Base-by-base conservation (phyloP, 2,888 invertebrate genomes). In the Horisme vitalbata region DNA sequence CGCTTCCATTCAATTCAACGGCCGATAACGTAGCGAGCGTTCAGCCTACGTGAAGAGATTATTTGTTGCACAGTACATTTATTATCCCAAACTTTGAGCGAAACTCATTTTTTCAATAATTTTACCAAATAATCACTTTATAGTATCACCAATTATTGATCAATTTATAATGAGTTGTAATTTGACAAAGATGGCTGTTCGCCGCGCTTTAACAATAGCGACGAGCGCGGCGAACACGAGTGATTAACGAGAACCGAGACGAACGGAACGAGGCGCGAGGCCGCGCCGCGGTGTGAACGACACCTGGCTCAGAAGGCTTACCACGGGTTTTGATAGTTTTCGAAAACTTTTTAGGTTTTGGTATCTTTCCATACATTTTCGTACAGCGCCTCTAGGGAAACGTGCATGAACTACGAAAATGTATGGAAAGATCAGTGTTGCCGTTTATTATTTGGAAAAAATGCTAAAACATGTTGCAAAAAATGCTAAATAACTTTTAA, bases 231-330 rank as follows among this genome's bases (percentile, higher is more conserved):
- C n/a, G 83, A 83, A 82, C 82, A 82, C 83, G 87, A 83, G 83
- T 87, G 87, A 87, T 87, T 89, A 86, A 87, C 85, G 87, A 87
- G 87, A 87, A 84, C 84, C 84, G 87, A 88, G 88, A 86, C 86
- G 86, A 86, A n/a, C n/a, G 87, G 86, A 84, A 84, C 84, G 87
- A 88, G 88, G 86, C 86, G 86, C 85, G 86, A 83, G 87, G 87
- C 87, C 87, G 86, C 86, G 89, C 88, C 89, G 88, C 89, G 88
- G 89, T 90, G 90, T 90, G 89, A 90, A 90, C 89, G 89, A 90
- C 89, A 90, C 90, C 89, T 89, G 89, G 88, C 85, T 84, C 83
- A 79, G 74, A 86, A 84, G 88, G 88, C 88, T 88, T 87, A 87
- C 87, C 87, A 88, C 87, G 88, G 87, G 88, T 89, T 88, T 87